Evolutionary conservation across 2,797 vertebrate genomes (phyloP).

Genomic region (Morus bassanus): DNA sequence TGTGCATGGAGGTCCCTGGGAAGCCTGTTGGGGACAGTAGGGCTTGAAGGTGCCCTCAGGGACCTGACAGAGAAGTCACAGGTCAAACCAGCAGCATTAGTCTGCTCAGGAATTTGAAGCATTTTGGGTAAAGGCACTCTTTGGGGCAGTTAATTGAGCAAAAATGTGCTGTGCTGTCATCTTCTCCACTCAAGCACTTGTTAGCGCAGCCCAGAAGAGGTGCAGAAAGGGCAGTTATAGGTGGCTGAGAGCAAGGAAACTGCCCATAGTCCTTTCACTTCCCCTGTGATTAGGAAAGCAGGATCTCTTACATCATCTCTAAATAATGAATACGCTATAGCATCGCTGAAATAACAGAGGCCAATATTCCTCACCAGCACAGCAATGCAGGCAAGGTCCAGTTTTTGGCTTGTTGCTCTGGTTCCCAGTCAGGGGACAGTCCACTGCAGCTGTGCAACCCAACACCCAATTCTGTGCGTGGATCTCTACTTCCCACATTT

Average conservation of each 20-base stretch:
- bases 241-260: not conserved
- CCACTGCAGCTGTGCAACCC: not conserved
- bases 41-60: not conserved
- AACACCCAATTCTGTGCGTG: not conserved
- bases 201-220: not conserved
- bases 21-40: not conserved
- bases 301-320: not conserved
- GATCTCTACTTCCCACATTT: not conserved
- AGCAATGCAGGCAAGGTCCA: not conserved
- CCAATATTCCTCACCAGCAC: not conserved
- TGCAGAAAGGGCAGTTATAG: not conserved
- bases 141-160: not conserved
- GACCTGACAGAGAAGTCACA: not conserved
- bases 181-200: not conserved
- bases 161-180: fast-evolving
- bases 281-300: not conserved
- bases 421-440: not conserved
- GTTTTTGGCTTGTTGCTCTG: not conserved
- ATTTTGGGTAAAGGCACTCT: not conserved
- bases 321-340: not conserved
- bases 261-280: not conserved
- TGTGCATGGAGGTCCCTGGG: not conserved
- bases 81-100: not conserved
- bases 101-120: not conserved
- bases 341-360: not conserved